Evolutionary conservation across 30 jellyfish, hydroid and myxozoan genomes (phyloP), one percentile per base, ranked within the genome.

Genomic region (Nemopilema nomurai): DNA sequence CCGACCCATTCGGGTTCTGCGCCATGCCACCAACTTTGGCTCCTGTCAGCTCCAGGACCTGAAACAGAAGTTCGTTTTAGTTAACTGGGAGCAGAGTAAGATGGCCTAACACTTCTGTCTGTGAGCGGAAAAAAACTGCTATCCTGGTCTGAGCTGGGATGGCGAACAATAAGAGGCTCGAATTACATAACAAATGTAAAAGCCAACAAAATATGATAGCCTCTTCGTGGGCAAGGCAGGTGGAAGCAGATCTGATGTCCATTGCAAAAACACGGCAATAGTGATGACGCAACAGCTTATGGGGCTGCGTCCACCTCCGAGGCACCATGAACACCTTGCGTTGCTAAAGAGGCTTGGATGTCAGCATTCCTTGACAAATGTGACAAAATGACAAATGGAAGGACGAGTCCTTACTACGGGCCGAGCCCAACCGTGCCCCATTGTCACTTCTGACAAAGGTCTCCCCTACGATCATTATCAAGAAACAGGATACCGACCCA

Each of bases 1-100:
- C 88, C 4, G 79, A 64, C 9, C 88, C 88, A 78, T 30, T 64
- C 4, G 88, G 66, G 17, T 65, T 65, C 41, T 78, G 88, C 16
- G 79, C 88, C 79, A 65, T 65, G 20, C 79, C 88, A 24, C 79
- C 88, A 24, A 78, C 72, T 78, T 78, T 78, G n/a, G 72, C 28
- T 24, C 79, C 72, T 22, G 78, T 78, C 26, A 78, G 79, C 53
- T 66, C 88, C 51, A 65, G 20, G 71, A 65, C 66, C 88, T 78
- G 77, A 78, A 20, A 64, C 21, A 78, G 8, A 31, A 29, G 22
- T 24, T 41, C 20, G 4, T 25, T 24, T 71, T 1, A 0, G 19
- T 25, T 3, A 41, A 41, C 13, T 41, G 57, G 9, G 57, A 41
- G 13, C 57, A 41, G 13, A 41, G 13, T 3, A 13, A 41, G 13